Base-by-base conservation (phyloP, 2,888 invertebrate species). In the Ptilodon capucinus region DNA sequence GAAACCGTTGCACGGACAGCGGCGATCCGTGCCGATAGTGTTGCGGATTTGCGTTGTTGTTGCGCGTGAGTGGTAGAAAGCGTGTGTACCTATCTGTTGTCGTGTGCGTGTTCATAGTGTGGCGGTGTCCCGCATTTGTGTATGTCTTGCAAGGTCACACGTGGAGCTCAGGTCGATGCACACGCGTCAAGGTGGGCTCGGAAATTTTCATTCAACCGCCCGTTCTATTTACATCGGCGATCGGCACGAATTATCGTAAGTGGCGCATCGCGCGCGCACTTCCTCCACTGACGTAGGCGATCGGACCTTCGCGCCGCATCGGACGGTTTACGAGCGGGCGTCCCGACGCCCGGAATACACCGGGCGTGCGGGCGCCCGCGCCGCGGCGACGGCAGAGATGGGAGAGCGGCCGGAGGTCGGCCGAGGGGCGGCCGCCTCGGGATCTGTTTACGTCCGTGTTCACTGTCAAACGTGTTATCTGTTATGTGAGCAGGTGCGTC, bases 401-500 rank as follows among this genome's bases (percentile, higher is more conserved):
- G 9, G 11, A 18, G 11, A 36, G 17, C 34, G 16, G 13, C 5
- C 18, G n/a, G 18, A 17, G 17, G 36, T 11, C 11, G 11, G 25
- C 11, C 19, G 40, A 25, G 21, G 8, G 25, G 7, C 51, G 62
- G 44, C 54, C 59, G 68, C 67, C 11, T n/a, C 64, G 34, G 64
- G 64, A 60, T 51, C 58, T 62, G 88, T 88, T 87, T 86, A 86
- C 86, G 79, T 83, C 73, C 74, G 81, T 81, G 85, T 83, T 83
- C 85, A 84, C 86, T 85, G 87, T 86, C 85, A 84, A 82, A 72
- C 81, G 85, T 83, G 84, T 84, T 84, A 79, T 84, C 84, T 81
- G 81, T 86, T 84, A 86, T 82, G 86, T 86, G 86, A 86, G 86
- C 86, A 83, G 86, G 80, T 81, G 83, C 73, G 76, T 58, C 54